Percentiles rank a stretch among this genome's conserved stretches.
Conservation (phyloP, 2,113 vertebrate species). For the Hypomesus transpacificus region DNA sequence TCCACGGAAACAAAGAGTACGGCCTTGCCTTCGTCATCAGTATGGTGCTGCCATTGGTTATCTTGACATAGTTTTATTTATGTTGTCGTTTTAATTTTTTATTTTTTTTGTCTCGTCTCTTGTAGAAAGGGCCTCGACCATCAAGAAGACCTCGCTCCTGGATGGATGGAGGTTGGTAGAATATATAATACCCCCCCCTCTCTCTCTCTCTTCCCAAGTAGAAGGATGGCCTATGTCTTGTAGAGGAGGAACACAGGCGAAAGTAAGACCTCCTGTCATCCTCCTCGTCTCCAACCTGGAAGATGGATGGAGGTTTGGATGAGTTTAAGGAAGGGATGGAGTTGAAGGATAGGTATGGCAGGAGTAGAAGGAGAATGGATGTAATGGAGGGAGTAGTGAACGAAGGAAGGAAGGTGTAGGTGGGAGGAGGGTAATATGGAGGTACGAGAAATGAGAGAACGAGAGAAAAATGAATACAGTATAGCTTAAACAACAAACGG, state of each 20-base stretch:
- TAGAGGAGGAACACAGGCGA: no score
- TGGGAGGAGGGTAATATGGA: not conserved
- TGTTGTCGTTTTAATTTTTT: slow-evolving; percentile 10
- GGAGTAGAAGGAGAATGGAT: no score
- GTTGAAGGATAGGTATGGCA: not conserved
- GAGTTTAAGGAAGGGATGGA: no score
- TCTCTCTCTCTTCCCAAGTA: slow-evolving; percentile 50
- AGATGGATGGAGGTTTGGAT: no score
- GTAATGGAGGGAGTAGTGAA: not conserved
- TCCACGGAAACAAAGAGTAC: slow-evolving; percentile 34
- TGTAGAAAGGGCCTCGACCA: slow-evolving; percentile 25
- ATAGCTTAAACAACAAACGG: not conserved
- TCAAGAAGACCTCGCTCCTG: slow-evolving; percentile 43
- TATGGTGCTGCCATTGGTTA: slow-evolving; percentile 29
- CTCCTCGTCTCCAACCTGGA: no score
- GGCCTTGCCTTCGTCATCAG: slow-evolving; percentile 28
- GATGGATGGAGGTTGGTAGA: slow-evolving; percentile 50
- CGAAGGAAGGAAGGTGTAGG: not conserved
- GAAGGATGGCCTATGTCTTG: slow-evolving; percentile 8
- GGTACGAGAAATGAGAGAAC: not conserved
- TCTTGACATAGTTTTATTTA: slow-evolving; percentile 45
- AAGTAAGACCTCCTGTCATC: no score
- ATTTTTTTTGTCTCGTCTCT: slow-evolving; percentile 31
- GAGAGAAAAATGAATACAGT: not conserved
- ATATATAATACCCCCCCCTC: slow-evolving; percentile 11